Evolutionary conservation across 2,797 vertebrate species (phyloP).

Genomic region (Myiothlypis coronata): DNA sequence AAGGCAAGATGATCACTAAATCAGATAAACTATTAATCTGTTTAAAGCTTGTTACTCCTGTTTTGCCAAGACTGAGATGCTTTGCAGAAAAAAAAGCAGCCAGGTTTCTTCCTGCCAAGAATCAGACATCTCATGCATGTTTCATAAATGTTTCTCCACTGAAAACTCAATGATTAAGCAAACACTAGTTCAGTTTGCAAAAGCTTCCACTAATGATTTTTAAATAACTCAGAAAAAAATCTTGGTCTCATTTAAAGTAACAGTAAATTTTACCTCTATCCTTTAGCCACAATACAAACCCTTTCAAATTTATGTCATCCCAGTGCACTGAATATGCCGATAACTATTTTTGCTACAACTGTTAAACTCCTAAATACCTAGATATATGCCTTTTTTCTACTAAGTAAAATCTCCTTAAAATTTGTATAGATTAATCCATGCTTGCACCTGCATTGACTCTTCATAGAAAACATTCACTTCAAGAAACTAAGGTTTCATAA

Average conservation of each 20-base stretch:
- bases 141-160: constrained; percentile 42
- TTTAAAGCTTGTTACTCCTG: constrained; percentile 51
- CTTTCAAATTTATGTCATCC: not conserved
- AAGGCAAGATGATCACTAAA: constrained; percentile 53
- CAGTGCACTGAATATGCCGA: not conserved
- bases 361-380: not conserved
- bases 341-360: not conserved
- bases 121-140: constrained; percentile 43
- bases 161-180: constrained; percentile 47
- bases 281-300: not conserved
- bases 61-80: constrained; percentile 43
- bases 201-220: constrained; percentile 22
- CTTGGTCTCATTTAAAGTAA: not conserved
- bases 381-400: not conserved
- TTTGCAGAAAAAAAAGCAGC: constrained; percentile 29
- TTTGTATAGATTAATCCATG: not conserved
- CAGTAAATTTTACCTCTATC: not conserved
- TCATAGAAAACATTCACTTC: not conserved
- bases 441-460: not conserved
- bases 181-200: not conserved
- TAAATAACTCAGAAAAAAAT: constrained; percentile 10
- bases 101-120: constrained; percentile 30
- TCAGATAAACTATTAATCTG: constrained; percentile 63
- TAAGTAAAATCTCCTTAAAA: not conserved
- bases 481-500: not conserved